These are phyloP conservation scores for Akabosia matsudoensis DNA, from an alignment of 1,140 invertebrate genomes.

Conservation along the genomic window DNA sequence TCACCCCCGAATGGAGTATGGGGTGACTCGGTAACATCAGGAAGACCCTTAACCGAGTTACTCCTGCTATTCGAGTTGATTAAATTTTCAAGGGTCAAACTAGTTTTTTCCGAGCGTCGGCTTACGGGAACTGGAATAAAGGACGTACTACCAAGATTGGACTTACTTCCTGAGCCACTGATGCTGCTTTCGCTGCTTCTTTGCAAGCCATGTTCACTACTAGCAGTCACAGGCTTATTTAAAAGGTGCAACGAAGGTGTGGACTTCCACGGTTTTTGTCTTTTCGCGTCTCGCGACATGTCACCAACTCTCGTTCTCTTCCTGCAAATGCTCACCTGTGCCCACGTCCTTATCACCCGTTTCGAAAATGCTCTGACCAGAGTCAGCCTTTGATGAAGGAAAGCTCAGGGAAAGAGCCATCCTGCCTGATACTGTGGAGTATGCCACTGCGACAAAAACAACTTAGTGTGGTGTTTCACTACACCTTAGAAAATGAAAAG, in stretches of 20 bases:
- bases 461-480: background rate
- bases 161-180: background rate
- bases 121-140: constrained; percentile 1
- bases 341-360: background rate
- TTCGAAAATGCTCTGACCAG: background rate
- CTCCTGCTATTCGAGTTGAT: background rate
- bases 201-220: background rate
- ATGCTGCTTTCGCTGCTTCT: background rate
- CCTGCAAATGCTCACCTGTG: background rate
- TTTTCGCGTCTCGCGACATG: background rate
- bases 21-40: constrained; percentile 27
- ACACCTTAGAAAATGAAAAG: background rate
- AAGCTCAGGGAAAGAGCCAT: constrained; percentile 10
- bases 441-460: background rate
- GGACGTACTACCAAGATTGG: background rate
- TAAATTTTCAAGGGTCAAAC: background rate
- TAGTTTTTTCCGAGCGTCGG: background rate
- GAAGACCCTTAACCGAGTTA: constrained; percentile 2
- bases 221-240: background rate
- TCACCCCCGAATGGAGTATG: background rate
- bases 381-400: background rate
- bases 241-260: background rate
- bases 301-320: background rate
- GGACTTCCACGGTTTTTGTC: constrained; percentile 3
- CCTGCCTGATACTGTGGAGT: background rate